These are phyloP conservation scores for Hippoglossus hippoglossus DNA, from an alignment of 2,797 vertebrate species.

Conservation along the genomic window DNA sequence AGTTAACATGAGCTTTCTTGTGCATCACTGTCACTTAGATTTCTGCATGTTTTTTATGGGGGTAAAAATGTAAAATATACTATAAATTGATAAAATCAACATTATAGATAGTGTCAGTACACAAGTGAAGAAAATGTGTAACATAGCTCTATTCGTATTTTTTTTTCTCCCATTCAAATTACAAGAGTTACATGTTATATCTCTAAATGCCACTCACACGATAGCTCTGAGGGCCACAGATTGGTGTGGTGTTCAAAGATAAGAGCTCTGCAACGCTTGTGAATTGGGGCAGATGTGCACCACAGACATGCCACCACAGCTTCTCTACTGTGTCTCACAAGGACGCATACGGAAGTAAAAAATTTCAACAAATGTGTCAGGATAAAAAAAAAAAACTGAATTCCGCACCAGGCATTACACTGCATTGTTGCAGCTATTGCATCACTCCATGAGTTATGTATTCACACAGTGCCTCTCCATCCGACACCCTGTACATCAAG, in stretches of 20 bases:
- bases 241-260: conserved; percentile 13
- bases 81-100: no score
- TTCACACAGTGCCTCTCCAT: conserved; percentile 38
- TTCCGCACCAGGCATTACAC: conserved; percentile 16
- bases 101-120: no score
- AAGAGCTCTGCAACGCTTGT: conserved; percentile 21
- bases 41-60: not conserved
- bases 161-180: not conserved
- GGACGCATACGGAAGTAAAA: conserved; percentile 23
- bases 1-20: no score
- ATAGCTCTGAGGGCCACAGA: not conserved
- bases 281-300: conserved; percentile 30
- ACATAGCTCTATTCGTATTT: no score
- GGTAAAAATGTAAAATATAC: not conserved
- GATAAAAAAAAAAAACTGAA: not conserved
- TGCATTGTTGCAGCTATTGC: conserved; percentile 63
- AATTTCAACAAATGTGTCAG: conserved; percentile 31
- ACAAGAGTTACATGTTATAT: not conserved
- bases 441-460: conserved; percentile 55
- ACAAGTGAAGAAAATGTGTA: no score
- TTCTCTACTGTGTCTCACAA: conserved; percentile 4
- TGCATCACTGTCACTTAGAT: not conserved
- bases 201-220: not conserved
- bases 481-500: conserved; percentile 38
- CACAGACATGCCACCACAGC: conserved; percentile 12